These are phyloP conservation scores for Silurus aristotelis DNA, from an alignment of 2,797 vertebrate species.

Conservation along the genomic window DNA sequence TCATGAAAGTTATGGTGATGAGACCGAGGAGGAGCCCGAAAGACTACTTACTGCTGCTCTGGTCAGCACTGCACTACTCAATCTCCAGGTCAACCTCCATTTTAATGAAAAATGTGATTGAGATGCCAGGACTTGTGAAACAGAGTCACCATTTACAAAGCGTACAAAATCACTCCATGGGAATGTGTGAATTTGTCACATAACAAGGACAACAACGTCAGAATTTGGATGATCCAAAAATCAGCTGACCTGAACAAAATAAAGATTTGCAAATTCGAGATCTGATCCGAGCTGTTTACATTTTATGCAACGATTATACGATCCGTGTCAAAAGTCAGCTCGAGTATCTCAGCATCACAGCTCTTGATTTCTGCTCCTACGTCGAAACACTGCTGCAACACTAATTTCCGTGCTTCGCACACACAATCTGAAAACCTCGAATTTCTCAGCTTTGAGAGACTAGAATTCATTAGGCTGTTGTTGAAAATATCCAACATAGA, in stretches of 20 bases:
- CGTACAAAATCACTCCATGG: slow-evolving; percentile 6
- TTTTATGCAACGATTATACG: neutral
- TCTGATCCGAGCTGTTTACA: neutral
- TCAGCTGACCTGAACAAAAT: neutral
- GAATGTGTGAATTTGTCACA: slow-evolving; percentile 11
- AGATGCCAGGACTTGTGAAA: neutral
- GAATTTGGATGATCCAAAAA: neutral
- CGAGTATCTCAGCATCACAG: neutral
- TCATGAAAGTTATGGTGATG: neutral
- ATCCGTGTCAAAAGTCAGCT: neutral
- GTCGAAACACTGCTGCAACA: neutral
- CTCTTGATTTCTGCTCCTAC: slow-evolving; percentile 3
- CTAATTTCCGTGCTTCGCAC: slow-evolving; percentile 3
- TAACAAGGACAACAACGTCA: neutral
- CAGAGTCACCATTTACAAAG: neutral
- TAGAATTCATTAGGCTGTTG: slow-evolving; percentile 44
- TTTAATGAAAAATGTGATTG: neutral
- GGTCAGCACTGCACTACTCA: neutral
- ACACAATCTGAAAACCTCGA: slow-evolving; percentile 17
- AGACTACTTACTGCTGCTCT: neutral
- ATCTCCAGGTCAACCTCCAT: neutral
- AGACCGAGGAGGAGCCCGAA: neutral
- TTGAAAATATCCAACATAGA: slow-evolving; percentile 37
- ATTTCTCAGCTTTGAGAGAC: slow-evolving; percentile 13
- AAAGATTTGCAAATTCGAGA: neutral